phyloP scores from a whole-genome alignment of 1,140 invertebrate genomes.

The Copidosoma floridanum region DNA sequence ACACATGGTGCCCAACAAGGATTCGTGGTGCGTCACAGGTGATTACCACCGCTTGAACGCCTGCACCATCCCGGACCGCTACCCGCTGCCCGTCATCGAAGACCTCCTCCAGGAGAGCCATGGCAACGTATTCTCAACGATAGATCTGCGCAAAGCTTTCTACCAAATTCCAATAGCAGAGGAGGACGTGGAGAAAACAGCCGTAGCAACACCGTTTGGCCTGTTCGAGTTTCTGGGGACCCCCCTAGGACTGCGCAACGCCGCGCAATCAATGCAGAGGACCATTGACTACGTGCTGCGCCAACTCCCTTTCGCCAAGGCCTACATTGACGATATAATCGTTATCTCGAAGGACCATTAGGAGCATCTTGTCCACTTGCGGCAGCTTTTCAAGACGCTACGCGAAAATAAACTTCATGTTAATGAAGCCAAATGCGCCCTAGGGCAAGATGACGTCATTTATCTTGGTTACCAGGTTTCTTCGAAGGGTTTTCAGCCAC shows the following conservation, averaged over 20 bases:
- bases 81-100: too few relatives aligned
- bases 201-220: constrained; percentile 30
- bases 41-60: too few relatives aligned
- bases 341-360: constrained; percentile 15
- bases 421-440: constrained; percentile 34
- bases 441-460: constrained; percentile 27
- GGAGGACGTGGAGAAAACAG: constrained; percentile 30
- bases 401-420: not conserved
- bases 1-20: too few relatives aligned
- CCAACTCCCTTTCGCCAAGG: constrained; percentile 34
- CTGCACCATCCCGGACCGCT: too few relatives aligned
- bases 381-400: constrained; percentile 29
- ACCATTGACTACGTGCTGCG: constrained; percentile 44
- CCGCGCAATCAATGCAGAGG: constrained; percentile 18
- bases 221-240: constrained; percentile 25
- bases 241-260: constrained; percentile 31
- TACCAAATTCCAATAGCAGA: not conserved
- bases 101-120: too few relatives aligned
- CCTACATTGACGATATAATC: constrained; percentile 42
- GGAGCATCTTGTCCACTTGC: constrained; percentile 31
- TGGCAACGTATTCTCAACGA: too few relatives aligned
- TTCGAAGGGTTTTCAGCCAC: constrained; percentile 33
- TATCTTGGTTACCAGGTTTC: constrained; percentile 41
- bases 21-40: too few relatives aligned
- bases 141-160: not conserved